phyloP scores from a whole-genome alignment of 2,113 vertebrate species.

The Tricholaema leucomelas region DNA sequence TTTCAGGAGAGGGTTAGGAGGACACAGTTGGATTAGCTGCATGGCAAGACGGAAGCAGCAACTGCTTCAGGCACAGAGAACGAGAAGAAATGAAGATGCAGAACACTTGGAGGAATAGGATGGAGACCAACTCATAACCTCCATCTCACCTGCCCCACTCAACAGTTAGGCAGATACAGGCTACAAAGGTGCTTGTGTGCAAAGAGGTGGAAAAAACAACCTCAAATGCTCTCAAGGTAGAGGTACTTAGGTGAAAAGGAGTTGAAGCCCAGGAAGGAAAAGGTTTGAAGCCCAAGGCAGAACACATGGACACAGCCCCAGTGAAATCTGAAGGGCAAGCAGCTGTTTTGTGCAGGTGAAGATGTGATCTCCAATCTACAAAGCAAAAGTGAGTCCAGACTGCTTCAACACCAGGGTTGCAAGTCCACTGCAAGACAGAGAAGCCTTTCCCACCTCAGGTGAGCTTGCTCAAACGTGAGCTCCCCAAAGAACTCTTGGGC shows the following conservation, averaged over 20 bases:
- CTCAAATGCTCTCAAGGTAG: neutral
- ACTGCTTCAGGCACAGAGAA: neutral
- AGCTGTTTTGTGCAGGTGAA: neutral
- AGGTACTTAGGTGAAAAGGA: neutral
- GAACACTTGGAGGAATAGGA: neutral
- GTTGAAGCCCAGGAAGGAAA: neutral
- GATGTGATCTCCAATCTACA: neutral
- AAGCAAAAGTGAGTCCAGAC: neutral
- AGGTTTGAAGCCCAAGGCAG: neutral
- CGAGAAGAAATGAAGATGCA: neutral
- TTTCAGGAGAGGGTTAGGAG: neutral
- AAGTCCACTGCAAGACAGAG: neutral
- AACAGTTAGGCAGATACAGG: neutral
- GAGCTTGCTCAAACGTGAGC: neutral
- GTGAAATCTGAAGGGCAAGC: neutral
- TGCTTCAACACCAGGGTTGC: neutral
- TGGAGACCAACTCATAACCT: neutral
- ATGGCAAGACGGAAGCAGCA: neutral
- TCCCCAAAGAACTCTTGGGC: neutral
- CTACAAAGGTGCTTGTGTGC: neutral
- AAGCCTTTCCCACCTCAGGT: neutral
- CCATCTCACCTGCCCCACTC: rapidly evolving
- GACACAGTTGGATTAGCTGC: neutral
- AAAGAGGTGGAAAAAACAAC: neutral
- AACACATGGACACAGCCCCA: neutral